Base-by-base conservation (phyloP, 2,888 invertebrate genomes). In the Cephonodes hylas region DNA sequence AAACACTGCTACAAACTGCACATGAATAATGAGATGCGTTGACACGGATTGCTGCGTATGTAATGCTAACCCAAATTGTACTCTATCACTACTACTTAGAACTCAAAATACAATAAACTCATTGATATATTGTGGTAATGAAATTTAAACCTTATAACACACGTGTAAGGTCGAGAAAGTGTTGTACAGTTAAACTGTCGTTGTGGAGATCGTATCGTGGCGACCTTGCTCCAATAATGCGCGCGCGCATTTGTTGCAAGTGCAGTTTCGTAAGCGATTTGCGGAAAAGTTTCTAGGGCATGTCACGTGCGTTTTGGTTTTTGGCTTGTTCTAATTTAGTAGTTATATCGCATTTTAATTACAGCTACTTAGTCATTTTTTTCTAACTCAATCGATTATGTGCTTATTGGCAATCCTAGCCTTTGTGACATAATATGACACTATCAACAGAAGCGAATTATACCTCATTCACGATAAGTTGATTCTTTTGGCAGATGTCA, bases 201-300 rank as follows among this genome's bases (percentile, higher is more conserved):
- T 13, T 57, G 31, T 18, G 6, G 38, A 23, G 53, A 22, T 44
- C 5, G 34, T 42, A 42, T 22, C 57, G 66, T 59, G 56, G 22
- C 62, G 66, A 77, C 90, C 89, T 89, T 89, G 89, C 79, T 87
- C 88, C 72, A 85, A 83, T 83, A 85, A 77, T 76, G 69, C 82
- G 85, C 83, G 79, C 68, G 71, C 66, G 80, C 84, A 81, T 82
- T 78, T 73, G 68, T 65, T 76, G 75, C 77, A 80, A 74, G 75
- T 81, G 84, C 80, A 81, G 71, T 77, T 77, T 77, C 73, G 74
- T 75, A 74, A 79, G 71, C 66, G 66, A 71, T 83, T 78, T 75
- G 75, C 80, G 81, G 82, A 86, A 86, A 82, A 79, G 73, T 76
- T 80, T 85, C 80, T 84, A 84, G 82, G 80, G 79, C 81, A 77